Base-by-base conservation (phyloP, 2,888 invertebrate genomes). In the Asteroscopus sphinx region DNA sequence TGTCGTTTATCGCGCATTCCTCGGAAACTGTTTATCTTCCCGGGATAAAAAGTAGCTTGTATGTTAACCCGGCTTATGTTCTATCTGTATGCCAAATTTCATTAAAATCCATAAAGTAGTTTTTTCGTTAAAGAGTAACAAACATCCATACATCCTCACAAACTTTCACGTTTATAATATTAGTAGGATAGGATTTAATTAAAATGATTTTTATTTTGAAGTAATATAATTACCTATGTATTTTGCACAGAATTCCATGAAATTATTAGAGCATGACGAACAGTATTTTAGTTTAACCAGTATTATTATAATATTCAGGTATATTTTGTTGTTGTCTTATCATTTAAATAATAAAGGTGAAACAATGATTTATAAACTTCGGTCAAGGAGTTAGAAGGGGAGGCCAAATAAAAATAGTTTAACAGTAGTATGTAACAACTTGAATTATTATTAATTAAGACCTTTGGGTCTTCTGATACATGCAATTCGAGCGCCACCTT, bases 311-410 rank as follows among this genome's bases (percentile, higher is more conserved):
- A 30, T 30, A 16, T 42, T 16, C 12, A 12, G 16, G 28, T 25
- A 26, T 25, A 13, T 42, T 42, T 42, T 42, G 42, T 15, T 30
- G 3, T 13, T 26, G 11, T 26, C 26, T 13, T 26, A 15, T 26
- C 26, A 41, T 17, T 30, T 16, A 32, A 6, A 8, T n/a, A 11
- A 15, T 3, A 41, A 41, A 8, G 40, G 4, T 6, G 15, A 28
- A 28, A 41, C 7, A 15, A 41, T 4, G 6, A 15, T 28, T 36
- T 41, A 41, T 15, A 41, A 16, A 15, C 25, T 32, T 32, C 15
- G 33, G 40, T 45, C 60, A 71, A 65, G 70, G 62, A 65, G 57
- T 62, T 64, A 62, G 68, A 71, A 71, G 32, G 70, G 65, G 54
- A 68, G 70, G 41, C 12, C 7, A 12, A 39, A 11, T 32, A 32